Base-by-base conservation (phyloP, 2,797 vertebrate species). In the Denticeps clupeoides region DNA sequence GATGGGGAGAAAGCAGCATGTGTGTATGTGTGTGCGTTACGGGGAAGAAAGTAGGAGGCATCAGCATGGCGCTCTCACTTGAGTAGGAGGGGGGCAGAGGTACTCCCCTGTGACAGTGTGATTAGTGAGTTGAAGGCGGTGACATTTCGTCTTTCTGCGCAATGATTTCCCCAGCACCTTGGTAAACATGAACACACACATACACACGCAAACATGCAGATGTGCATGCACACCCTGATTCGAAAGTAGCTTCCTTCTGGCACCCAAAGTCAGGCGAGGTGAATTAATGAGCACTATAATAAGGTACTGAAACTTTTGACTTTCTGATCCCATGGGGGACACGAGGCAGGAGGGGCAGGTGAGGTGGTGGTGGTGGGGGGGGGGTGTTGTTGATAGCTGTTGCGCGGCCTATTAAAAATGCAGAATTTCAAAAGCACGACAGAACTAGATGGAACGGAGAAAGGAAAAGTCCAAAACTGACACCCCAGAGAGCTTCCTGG, bases 231-330 rank as follows among this genome's bases (percentile, higher is more conserved):
- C 16, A 18, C 4, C 2, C 33, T 37, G 15, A 45, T 27, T 43
- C 22, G 32, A 38, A 27, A 16, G 47, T 46, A 37, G 49, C 41
- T 47, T 21, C 29, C 43, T n/a, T 35, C 48, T 51, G 29, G 47
- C 45, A 45, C 23, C 33, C 21, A 49, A 41, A 29, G 18, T 54
- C 51, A 51, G 47, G 42, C 47, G 31, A 38, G 16, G 26, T 47
- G n/a, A 55, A 60, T 55, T 55, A 51, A 55, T 48, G 37, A 47
- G 45, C 32, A 31, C 48, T 51, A 47, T 51, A 55, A 51, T 55
- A 55, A 51, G 22, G 51, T 12, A 32, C 26, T 40, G 45, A 40
- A 49, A 32, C 44, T 42, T 26, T 47, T 12, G 49, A 32, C 44
- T 42, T 26, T 47, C 12, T 32, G 21, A 5, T 38, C 33, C 38